Conservation (phyloP, 2,113 vertebrate genomes). For the Laterallus jamaicensis region DNA sequence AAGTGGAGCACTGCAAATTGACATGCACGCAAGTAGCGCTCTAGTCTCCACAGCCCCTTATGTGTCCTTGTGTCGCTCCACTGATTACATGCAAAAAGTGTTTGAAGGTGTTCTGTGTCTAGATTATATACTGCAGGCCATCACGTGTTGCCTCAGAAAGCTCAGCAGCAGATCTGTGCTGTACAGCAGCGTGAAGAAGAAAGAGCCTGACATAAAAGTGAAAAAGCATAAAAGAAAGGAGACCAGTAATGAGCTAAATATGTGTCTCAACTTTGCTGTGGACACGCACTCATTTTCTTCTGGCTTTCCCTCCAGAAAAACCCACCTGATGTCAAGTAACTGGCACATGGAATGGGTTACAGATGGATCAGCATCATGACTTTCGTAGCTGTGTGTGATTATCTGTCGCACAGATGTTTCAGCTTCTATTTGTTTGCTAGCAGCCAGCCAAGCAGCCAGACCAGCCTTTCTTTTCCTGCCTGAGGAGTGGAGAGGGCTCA, state of each 20-base stretch:
- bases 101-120: not conserved
- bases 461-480: not conserved
- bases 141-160: not conserved
- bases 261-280: conserved; percentile 22
- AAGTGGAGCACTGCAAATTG: not conserved
- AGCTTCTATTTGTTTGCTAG: conserved; percentile 58
- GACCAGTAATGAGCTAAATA: conserved; percentile 39
- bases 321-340: conserved; percentile 69
- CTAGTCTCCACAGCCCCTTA: not conserved
- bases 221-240: conserved; percentile 36
- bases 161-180: not conserved
- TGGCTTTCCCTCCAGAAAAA: conserved; percentile 48
- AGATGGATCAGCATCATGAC: conserved; percentile 57
- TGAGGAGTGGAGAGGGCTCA: not conserved
- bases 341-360: conserved; percentile 62
- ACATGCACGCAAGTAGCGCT: not conserved
- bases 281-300: conserved; percentile 47
- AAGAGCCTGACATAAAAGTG: conserved; percentile 29
- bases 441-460: conserved; percentile 31
- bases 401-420: conserved; percentile 77
- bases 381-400: conserved; percentile 40
- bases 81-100: not conserved
- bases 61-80: not conserved
- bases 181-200: not conserved
- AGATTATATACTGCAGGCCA: not conserved